Evolutionary conservation across 2,888 invertebrate genomes (phyloP).

Genomic region (Bombylius major): DNA sequence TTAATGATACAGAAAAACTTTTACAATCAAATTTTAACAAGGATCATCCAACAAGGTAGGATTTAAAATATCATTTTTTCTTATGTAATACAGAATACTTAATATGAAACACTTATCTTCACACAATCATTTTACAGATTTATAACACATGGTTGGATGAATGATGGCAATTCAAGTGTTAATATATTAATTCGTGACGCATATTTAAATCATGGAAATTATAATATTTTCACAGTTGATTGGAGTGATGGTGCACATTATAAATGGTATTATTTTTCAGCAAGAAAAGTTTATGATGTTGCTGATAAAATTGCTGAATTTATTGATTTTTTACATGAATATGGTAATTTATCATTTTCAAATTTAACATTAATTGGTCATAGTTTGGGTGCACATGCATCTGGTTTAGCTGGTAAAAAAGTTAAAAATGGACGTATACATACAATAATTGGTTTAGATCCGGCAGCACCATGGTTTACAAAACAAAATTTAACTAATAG

Average conservation of each 20-base stretch:
- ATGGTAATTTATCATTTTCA: constrained; percentile 37
- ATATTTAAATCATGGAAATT: constrained; percentile 40
- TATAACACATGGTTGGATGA: constrained; percentile 42
- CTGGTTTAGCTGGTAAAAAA: constrained; percentile 44
- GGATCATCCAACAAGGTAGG: constrained; percentile 16
- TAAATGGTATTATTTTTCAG: not conserved
- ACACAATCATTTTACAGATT: not conserved
- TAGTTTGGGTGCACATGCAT: constrained; percentile 46
- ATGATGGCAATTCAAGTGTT: constrained; percentile 35
- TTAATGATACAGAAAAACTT: constrained; percentile 11
- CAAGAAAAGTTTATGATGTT: constrained; percentile 1
- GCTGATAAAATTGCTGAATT: constrained; percentile 23
- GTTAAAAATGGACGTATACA: constrained; percentile 41
- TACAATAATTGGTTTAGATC: constrained; percentile 37
- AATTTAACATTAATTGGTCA: constrained; percentile 42
- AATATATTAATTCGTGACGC: constrained; percentile 22
- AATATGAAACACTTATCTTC: no score
- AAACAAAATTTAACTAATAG: constrained; percentile 17
- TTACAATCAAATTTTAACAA: constrained; percentile 16
- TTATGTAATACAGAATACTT: no score
- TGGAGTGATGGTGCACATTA: constrained; percentile 40
- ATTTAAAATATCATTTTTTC: no score
- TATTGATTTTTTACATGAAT: constrained; percentile 34
- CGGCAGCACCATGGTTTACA: constrained; percentile 20
- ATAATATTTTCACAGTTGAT: constrained; percentile 44